phyloP scores from a whole-genome alignment of 2,797 vertebrate species.

The Eurystomus glaucurus region DNA sequence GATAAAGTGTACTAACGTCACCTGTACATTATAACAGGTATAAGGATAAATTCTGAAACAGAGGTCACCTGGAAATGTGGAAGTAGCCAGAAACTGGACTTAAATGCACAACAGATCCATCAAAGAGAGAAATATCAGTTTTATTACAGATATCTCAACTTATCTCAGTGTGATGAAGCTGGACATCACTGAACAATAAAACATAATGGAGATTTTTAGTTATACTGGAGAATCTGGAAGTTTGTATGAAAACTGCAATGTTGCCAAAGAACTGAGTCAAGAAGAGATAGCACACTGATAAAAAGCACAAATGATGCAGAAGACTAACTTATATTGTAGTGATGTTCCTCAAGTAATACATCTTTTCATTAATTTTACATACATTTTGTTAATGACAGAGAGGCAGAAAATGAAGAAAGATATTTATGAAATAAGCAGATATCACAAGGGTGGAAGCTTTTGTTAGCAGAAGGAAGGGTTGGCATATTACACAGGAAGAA shows the following conservation, averaged over 20 bases:
- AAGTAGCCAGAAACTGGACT: not conserved
- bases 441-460: not conserved
- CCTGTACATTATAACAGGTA: not conserved
- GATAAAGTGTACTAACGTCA: not conserved
- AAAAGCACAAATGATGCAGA: not conserved
- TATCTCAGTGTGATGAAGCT: not conserved
- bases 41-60: not conserved
- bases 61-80: accelerated
- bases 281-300: not conserved
- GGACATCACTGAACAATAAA: not conserved
- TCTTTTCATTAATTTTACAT: not conserved
- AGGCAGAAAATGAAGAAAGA: not conserved
- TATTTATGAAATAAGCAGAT: not conserved
- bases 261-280: not conserved
- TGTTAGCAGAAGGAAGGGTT: not conserved
- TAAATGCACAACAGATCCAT: not conserved
- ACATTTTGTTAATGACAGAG: not conserved
- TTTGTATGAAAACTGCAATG: not conserved
- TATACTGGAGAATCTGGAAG: not conserved
- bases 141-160: not conserved
- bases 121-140: not conserved
- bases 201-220: not conserved
- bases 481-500: not conserved
- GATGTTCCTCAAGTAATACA: not conserved
- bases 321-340: not conserved